Evolutionary conservation across 1,140 invertebrate species (phyloP).

Genomic region (Xylocopa sonorina): DNA sequence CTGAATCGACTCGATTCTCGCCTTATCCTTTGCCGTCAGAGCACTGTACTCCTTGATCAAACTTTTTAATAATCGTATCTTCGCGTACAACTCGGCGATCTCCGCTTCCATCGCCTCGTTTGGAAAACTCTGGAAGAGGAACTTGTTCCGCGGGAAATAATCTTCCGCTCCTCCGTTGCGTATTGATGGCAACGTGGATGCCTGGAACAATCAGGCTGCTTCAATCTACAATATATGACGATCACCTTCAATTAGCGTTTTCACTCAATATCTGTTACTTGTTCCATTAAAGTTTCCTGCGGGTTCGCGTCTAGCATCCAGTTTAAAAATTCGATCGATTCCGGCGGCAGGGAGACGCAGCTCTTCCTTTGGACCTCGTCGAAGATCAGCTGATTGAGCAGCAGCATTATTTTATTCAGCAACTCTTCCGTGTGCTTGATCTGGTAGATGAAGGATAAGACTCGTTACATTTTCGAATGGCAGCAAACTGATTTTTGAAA

Average conservation of each 20-base stretch:
- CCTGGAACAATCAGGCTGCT: constrained; percentile 32
- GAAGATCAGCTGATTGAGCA: constrained; percentile 63
- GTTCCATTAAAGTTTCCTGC: background rate
- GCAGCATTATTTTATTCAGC: constrained; percentile 61
- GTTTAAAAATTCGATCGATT: constrained; percentile 64
- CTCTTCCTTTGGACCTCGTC: constrained; percentile 68
- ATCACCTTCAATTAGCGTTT: background rate
- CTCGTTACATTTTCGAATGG: background rate
- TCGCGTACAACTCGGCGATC: constrained; percentile 56
- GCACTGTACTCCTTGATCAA: constrained; percentile 67
- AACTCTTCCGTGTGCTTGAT: constrained; percentile 63
- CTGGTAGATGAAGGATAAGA: constrained; percentile 20
- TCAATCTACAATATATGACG: background rate
- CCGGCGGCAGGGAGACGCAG: constrained; percentile 60
- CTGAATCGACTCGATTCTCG: constrained; percentile 64
- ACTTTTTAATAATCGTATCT: constrained; percentile 60
- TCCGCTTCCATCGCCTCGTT: background rate
- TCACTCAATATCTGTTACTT: constrained; percentile 25
- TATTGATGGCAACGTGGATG: constrained; percentile 37
- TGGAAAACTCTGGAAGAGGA: constrained; percentile 47
- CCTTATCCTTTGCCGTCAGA: constrained; percentile 62
- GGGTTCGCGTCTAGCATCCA: constrained; percentile 58
- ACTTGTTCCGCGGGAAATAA: constrained; percentile 39
- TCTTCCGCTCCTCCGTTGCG: background rate
- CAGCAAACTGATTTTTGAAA: too few relatives aligned